Evolutionary conservation across 2,797 vertebrate genomes (phyloP), one percentile per base, ranked within the genome.

Genomic region (Notoglanidium macrostoma): DNA sequence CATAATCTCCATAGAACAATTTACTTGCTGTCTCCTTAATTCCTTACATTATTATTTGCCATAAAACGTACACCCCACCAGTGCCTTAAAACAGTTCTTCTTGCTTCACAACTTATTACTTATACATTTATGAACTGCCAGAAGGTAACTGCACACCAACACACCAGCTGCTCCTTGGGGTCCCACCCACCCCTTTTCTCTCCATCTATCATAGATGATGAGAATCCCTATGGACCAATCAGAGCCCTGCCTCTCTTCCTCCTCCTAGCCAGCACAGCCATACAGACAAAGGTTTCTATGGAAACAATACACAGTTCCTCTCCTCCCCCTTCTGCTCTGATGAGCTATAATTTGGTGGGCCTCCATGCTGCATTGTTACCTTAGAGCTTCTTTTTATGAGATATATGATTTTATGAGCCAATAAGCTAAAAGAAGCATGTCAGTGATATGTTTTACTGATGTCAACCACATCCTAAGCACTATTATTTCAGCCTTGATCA

Each of bases 201-300:
- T 80, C 78, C 70, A 23, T 79, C 83, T 59, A 19, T 86, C 59
- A 85, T 40, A 85, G 73, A 57, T 17, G 46, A 77, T 76, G 59
- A 55, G 82, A 54, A 26, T 61, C 85, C 57, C 87, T 73, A 84
- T 74, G 83, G 77, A 89, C 86, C 88, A 89, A 88, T 89, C 89
- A 86, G 86, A 85, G 32, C 55, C 2, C 77, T 29, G 49, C 54
- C 12, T 55, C 78, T 87, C 57, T 26, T 55, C 32, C 86, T 90
- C 85, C 87, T 85, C 68, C 88, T 90, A 83, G 87, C 78, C 81
- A 86, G 90, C 83, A 80, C 81, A 86, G 91, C 80, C 68, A 84
- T 81, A 9, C 35, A 93, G 91, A 96, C 95, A 96, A 95, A 95
- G 94, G 95, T 95, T 95, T 91, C 95, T 89, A 95, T 93, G 93